Base-by-base conservation (phyloP, 2,797 vertebrate species). In the Rhynchonycteris naso region DNA sequence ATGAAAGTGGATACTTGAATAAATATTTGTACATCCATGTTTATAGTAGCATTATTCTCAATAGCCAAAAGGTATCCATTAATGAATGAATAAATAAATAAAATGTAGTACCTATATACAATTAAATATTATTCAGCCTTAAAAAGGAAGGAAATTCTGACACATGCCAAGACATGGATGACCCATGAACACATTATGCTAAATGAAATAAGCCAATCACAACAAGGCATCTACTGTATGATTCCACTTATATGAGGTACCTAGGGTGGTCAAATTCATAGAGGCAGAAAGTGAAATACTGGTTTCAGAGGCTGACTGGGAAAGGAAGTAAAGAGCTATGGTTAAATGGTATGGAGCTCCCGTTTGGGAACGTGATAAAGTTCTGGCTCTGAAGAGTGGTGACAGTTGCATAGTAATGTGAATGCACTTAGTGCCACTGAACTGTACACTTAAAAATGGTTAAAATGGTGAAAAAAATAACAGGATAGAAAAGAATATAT, bases 311-410 rank as follows among this genome's bases (percentile, higher is more conserved):
- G 4, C 47, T 71, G 50, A 14, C 38, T 5, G 72, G 66, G 52
- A 75, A 22, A 74, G 35, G 19, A 22, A 74, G 81, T 6, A 7
- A 13, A 21, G 7, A 52, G n/a, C 28, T 56, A 38, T 54, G 85
- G 28, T 84, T 90, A 72, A 72, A 78, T 38, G 54, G n/a, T 43
- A 61, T 26, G 50, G 52, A 72, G 58, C 72, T 95, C 93, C 65
- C 76, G 50, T 82, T 74, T 74, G 28, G 35, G 30, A 81, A 72
- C 33, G 82, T 52, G 11, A 86, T 81, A 76, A 72, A 21, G 15
- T 74, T 91, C 30, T 69, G 19, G 43, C 52, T 59, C 14, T 35
- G 58, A 56, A 33, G n/a, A n/a, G 33, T 79, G 56, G 28, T 76
- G 56, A 90, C 11, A 19, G 10, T 47, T 82, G 38, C 35, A 59